Evolutionary conservation across 2,797 vertebrate genomes (phyloP), one percentile per base, ranked within the genome.

Genomic region (Spea hammondii): DNA sequence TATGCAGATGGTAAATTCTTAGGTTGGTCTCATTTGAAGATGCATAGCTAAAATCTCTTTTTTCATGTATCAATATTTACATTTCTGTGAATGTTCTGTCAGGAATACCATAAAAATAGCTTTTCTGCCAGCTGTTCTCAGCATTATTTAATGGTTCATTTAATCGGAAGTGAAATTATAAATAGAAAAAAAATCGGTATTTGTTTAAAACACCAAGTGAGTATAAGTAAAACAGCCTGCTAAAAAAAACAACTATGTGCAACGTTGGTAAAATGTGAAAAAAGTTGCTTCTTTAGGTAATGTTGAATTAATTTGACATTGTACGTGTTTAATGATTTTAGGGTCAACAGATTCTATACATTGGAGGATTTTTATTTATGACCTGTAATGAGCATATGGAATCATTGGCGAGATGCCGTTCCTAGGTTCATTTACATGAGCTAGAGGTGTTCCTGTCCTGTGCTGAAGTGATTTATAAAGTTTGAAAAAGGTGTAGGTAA

Each of bases 31-130:
- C 72, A 48, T 68, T 73, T 74, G 32, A 74, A 74, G 64, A 68
- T 80, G 59, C 81, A 14, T 69, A 79, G 79, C 83, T 80, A 83
- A 69, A 73, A 13, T 45, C 62, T 85, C 87, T 83, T 82, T 57
- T 57, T 83, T 85, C 81, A 76, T 60, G 48, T 85, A 83, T 82
- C 85, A 78, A 71, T 86, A 84, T 83, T 83, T 79, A 1, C 51
- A 44, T 86, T 69, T 44, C 4, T 81, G 74, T 83, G 81, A 65
- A 76, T 51, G 0, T 80, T 80, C 57, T 82, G 70, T 84, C 77
- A 46, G 70, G 81, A 85, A 82, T 83, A 51, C 71, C 74, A 72
- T 79, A 85, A 78, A 82, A 84, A 82, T 82, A 77, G 55, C 65
- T 76, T 64, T 50, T 68, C 54, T 48, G 78, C 13, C 78, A 79